Percentiles rank a stretch among this genome's conserved stretches.
Conservation (phyloP, 2,797 vertebrate genomes). For the Adrianichthys oophorus region DNA sequence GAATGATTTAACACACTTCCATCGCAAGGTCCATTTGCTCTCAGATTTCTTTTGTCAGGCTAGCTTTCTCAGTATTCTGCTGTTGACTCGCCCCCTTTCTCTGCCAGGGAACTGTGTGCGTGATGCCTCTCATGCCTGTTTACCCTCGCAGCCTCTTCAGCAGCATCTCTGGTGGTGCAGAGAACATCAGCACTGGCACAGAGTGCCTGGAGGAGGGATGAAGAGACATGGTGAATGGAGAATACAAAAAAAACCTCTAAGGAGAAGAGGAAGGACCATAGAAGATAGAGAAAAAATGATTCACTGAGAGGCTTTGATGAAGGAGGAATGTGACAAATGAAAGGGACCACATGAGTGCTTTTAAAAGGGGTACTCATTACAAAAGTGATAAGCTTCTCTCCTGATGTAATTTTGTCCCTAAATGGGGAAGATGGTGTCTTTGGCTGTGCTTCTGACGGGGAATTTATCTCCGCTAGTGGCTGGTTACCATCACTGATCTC, state of each 20-base stretch:
- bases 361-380: slow-evolving; percentile 18
- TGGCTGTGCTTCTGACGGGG: slow-evolving; percentile 37
- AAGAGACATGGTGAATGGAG: slow-evolving; percentile 35
- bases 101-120: slow-evolving; percentile 35
- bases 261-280: slow-evolving; percentile 19
- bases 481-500: slow-evolving; percentile 42
- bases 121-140: slow-evolving; percentile 57
- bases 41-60: slow-evolving; percentile 53
- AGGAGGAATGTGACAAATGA: slow-evolving; percentile 37
- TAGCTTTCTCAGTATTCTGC: slow-evolving; percentile 52
- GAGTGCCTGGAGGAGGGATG: slow-evolving; percentile 44
- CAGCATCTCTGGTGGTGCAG: slow-evolving; percentile 47
- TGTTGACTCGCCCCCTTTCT: slow-evolving; percentile 29
- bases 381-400: slow-evolving; percentile 31
- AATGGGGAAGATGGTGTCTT: slow-evolving; percentile 30
- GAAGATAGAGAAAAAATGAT: slow-evolving; percentile 25
- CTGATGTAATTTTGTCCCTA: slow-evolving; percentile 24
- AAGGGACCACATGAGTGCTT: slow-evolving; percentile 24
- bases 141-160: slow-evolving; percentile 59
- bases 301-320: slow-evolving; percentile 36
- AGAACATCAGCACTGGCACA: slow-evolving; percentile 41
- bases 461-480: slow-evolving; percentile 44
- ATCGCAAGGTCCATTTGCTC: slow-evolving; percentile 60
- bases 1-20: slow-evolving; percentile 59
- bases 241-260: slow-evolving; percentile 42